Base-by-base conservation (phyloP, 2,888 invertebrate genomes). In the Netelia melanura region DNA sequence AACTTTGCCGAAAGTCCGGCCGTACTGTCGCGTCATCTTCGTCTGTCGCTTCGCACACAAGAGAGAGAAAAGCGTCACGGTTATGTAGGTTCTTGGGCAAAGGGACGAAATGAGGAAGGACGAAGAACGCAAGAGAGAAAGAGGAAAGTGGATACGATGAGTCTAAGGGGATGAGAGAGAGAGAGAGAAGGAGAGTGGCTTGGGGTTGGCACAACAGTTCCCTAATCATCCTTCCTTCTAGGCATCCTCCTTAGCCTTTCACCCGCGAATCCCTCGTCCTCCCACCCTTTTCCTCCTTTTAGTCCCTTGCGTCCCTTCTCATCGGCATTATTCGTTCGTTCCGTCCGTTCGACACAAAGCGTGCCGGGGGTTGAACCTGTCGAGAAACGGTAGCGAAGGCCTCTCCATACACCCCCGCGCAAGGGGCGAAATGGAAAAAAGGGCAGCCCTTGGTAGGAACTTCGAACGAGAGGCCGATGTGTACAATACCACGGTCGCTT, bases 221-320 rank as follows among this genome's bases (percentile, higher is more conserved):
- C 88, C 87, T 90, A 91, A 90, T 90, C 90, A 89, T 88, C 87
- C 87, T 86, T 85, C 84, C 86, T 88, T 70, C 80, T 67, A 84
- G 75, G 79, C 84, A 79, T 84, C 86, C 88, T 84, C 86, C 88
- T 89, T 85, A 88, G 87, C 85, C 84, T 82, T 87, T 83, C 85
- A 87, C 79, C 86, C 75, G 83, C 82, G 61, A 48, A 79, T 71
- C n/a, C 54, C 86, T 83, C 67, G 17, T 65, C 38, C 70, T 77
- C 82, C 74, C 65, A 70, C 76, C 14, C 44, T 44, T 62, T 43
- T 61, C 38, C 44, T 44, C 23, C 48, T 58, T 52, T 25, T 17
- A 38, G 54, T 65, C 81, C 77, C 65, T 77, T 43, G 52, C 17
- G 74, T 76, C 79, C 70, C 74, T 85, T 61, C 75, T 65, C 79